Conservation (phyloP, 2,888 invertebrate species). For the Drosophila meridiana region DNA sequence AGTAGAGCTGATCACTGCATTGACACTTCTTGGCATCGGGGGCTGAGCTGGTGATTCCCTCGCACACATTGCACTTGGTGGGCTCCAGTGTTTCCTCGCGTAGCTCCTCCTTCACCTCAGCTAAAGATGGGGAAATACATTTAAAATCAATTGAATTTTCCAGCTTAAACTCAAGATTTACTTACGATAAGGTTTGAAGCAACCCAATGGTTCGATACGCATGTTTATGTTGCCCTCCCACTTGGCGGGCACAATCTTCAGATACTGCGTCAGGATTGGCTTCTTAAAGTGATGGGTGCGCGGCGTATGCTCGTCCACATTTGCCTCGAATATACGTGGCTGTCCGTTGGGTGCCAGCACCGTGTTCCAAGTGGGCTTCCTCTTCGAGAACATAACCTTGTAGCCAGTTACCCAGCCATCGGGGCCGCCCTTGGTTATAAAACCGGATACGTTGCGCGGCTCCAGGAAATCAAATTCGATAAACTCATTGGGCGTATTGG, state of each 20-base stretch:
- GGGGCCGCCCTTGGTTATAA: constrained; percentile 90
- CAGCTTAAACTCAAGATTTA: constrained; percentile 36
- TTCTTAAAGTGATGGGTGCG: constrained; percentile 89
- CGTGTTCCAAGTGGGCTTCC: constrained; percentile 90
- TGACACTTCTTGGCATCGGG: constrained; percentile 84
- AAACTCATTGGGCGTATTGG: constrained; percentile 89
- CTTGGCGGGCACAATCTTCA: constrained; percentile 90
- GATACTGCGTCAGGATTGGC: constrained; percentile 90
- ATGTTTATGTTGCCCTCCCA: constrained; percentile 91
- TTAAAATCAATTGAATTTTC: background rate
- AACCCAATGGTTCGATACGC: constrained; percentile 91
- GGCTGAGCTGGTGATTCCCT: constrained; percentile 62
- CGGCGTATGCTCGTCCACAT: constrained; percentile 88
- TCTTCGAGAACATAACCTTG: constrained; percentile 90
- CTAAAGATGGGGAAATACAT: constrained; percentile 36
- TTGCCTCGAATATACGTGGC: constrained; percentile 89
- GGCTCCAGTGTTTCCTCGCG: constrained; percentile 42
- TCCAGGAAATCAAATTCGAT: constrained; percentile 92
- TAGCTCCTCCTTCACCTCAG: constrained; percentile 67
- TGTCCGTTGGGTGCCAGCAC: constrained; percentile 87
- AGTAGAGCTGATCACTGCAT: constrained; percentile 87
- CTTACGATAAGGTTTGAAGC: constrained; percentile 90
- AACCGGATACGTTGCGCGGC: constrained; percentile 91
- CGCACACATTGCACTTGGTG: constrained; percentile 87
- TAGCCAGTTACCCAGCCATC: constrained; percentile 91